A percentile compares a stretch with the other conserved stretches of the same genome.
Conservation (phyloP, 92 coral and sea anemone genomes). For the Heteractis magnifica region DNA sequence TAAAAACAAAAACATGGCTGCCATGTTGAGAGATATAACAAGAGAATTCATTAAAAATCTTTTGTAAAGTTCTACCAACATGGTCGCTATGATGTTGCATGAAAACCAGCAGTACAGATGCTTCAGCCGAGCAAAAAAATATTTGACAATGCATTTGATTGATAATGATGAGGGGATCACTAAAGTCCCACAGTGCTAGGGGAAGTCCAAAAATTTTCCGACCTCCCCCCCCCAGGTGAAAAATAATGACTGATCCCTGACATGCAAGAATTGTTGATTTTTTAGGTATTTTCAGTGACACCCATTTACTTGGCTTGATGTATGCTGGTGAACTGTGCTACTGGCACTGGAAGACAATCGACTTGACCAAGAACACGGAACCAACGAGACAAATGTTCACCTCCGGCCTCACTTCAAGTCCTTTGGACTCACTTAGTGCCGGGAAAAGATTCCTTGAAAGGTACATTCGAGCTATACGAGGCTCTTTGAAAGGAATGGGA, state of each 20-base stretch:
- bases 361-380: background rate
- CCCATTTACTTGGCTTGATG: constrained; percentile 72
- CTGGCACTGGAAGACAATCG: constrained; percentile 55
- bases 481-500: constrained; percentile 52
- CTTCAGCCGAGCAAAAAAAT: no score
- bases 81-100: no score
- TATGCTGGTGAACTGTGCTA: constrained; percentile 70
- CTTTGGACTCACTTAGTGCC: constrained; percentile 31
- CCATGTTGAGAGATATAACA: no score
- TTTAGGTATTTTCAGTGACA: constrained; percentile 72
- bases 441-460: constrained; percentile 50
- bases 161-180: no score
- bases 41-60: no score
- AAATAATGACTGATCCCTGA: background rate
- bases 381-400: background rate
- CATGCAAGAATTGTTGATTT: background rate
- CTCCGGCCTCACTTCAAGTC: background rate
- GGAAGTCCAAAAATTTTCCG: no score
- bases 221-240: no score
- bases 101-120: no score
- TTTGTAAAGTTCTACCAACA: no score
- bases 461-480: constrained; percentile 50
- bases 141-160: no score
- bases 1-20: no score
- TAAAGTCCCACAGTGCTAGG: no score